Base-by-base conservation (phyloP, 2,888 invertebrate genomes). In the Tromatobia lineatoria region DNA sequence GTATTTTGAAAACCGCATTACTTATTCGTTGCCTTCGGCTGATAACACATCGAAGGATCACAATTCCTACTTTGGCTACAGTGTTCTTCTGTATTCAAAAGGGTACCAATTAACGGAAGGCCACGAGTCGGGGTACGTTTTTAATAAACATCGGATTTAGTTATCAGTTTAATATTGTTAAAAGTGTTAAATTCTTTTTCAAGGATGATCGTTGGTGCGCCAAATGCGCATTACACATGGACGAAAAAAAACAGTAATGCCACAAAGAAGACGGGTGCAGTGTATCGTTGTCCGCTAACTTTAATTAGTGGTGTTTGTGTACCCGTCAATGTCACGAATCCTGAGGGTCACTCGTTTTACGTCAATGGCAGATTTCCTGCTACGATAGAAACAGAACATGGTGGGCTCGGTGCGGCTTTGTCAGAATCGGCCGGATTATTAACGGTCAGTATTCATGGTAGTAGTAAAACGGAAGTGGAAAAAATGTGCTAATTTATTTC, bases 191-290 rank as follows among this genome's bases (percentile, higher is more conserved):
- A 61, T 11, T 13, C 76, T 15, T 80, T 34, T 42, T 57, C 23
- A 45, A 95, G 95, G 91, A 71, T 95, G 34, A 89, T 95, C 45
- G 91, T 95, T 83, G 95, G 95, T 57, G 95, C 95, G n/a, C 95
- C 95, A 3, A 94, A 94, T 77, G 94, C n/a, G n/a, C n/a, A n/a
- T n/a, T n/a, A 94, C 8, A 95, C 95, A 89, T 95, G 94, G 4
- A 93, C 94, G 0, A 73, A 11, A 50, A 59, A 3, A 3, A 76
- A 71, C n/a, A 42, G 3, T 10, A 15, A 76, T 18, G 71, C 80
- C 54, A 88, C 94, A 3, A 91, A 92, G 66, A 94, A 95, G 90
- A 94, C 95, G 3, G 95, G 95, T n/a, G 94, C 94, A n/a, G 93
- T 94, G n/a, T 95, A 95, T 89, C 93, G 94, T 47, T 95, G 95